These are phyloP conservation scores for Rhynchomys soricoides DNA, from an alignment of 2,113 vertebrate genomes.

Conservation along the genomic window DNA sequence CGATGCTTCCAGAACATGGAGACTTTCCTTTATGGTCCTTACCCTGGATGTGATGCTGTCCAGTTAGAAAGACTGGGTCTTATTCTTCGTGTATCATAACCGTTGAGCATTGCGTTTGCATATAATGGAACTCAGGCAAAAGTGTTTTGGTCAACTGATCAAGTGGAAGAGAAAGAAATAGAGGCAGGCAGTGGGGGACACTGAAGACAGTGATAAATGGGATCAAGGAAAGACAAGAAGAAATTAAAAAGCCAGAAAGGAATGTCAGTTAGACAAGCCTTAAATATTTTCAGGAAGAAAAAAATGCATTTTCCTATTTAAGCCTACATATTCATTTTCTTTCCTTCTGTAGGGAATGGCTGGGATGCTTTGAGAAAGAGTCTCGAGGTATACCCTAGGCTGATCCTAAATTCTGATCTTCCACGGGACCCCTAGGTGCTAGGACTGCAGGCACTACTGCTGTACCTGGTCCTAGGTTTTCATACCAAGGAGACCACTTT, in stretches of 20 bases:
- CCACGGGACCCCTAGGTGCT: neutral
- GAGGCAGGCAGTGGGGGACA: neutral
- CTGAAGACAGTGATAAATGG: rapidly evolving
- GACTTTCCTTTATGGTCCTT: neutral
- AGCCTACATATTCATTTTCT: neutral
- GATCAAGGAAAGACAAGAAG: neutral
- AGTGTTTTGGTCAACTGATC: neutral
- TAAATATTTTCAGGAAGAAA: slow-evolving; percentile 9
- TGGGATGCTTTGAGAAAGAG: neutral
- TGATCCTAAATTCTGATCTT: neutral
- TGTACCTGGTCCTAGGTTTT: neutral
- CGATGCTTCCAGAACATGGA: neutral
- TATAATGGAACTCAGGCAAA: neutral
- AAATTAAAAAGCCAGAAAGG: neutral
- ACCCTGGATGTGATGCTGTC: neutral
- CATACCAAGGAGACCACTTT: neutral
- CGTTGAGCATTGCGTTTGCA: neutral
- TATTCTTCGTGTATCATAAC: neutral
- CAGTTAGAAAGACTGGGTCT: neutral
- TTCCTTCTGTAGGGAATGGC: neutral
- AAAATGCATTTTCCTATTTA: neutral
- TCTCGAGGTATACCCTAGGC: neutral
- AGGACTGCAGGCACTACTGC: neutral
- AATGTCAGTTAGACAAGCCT: neutral
- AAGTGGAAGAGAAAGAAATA: neutral